Conservation (phyloP, 1,140 invertebrate species). For the Drosophila seguyi region DNA sequence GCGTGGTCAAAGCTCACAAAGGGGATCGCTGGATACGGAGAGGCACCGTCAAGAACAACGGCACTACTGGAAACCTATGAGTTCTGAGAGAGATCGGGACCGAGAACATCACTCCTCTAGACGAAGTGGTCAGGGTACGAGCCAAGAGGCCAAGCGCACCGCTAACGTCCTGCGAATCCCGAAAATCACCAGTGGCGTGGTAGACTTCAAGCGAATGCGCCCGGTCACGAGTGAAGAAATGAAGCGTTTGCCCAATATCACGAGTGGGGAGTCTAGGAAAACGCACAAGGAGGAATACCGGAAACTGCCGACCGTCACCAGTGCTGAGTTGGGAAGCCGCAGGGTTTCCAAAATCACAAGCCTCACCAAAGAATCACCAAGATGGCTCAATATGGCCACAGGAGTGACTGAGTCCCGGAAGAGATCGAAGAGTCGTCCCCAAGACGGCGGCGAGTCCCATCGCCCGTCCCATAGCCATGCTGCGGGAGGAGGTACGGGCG, state of each 20-base stretch:
- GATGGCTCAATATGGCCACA: slow-evolving; percentile 1
- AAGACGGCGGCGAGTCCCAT: not conserved
- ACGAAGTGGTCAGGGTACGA: not conserved
- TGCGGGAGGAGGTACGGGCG: not conserved
- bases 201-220: not conserved
- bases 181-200: slow-evolving; percentile 4
- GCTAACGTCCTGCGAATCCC: slow-evolving; percentile 5
- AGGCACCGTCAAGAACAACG: slow-evolving; percentile 16
- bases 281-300: slow-evolving; percentile 3
- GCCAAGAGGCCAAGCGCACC: slow-evolving; percentile 4
- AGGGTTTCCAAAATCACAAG: slow-evolving; percentile 5
- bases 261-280: slow-evolving; percentile 14
- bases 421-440: slow-evolving; percentile 12
- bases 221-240: slow-evolving; percentile 3
- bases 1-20: not conserved
- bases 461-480: not conserved
- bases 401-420: slow-evolving; percentile 6
- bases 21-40: not conserved
- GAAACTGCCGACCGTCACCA: slow-evolving; percentile 15
- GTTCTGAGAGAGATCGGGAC: slow-evolving; percentile 1
- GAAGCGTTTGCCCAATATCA: slow-evolving; percentile 22
- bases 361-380: slow-evolving; percentile 1
- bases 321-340: slow-evolving; percentile 1
- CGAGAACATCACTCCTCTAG: not conserved
- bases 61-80: not conserved